Percentiles rank a stretch among this genome's conserved stretches.
phyloP scores from a whole-genome alignment of 2,113 vertebrate species.

The Lagopus leucura region DNA sequence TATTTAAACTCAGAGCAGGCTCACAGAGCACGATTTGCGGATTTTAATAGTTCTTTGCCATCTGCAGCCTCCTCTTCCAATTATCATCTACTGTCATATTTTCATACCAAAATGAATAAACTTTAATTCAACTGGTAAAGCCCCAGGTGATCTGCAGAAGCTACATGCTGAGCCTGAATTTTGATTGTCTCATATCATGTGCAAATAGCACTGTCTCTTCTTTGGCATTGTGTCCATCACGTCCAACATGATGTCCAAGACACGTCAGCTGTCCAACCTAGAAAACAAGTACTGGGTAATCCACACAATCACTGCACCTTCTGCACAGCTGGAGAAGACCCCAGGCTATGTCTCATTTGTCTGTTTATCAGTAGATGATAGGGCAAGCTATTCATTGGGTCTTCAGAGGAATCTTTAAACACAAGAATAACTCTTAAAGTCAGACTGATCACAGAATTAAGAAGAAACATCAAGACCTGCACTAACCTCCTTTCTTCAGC shows the following conservation, averaged over 20 bases:
- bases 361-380: not conserved
- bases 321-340: not conserved
- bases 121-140: not conserved
- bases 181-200: not conserved
- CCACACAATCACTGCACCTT: not conserved
- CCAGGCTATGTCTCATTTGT: not conserved
- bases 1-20: constrained; percentile 29
- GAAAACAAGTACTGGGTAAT: not conserved
- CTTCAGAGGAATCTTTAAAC: not conserved
- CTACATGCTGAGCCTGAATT: not conserved
- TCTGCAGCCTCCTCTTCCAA: not conserved
- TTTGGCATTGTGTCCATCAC: not conserved
- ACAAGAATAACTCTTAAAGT: not conserved
- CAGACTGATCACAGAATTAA: not conserved
- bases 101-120: not conserved
- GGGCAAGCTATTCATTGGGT: not conserved
- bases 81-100: not conserved
- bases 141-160: not conserved
- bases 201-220: not conserved
- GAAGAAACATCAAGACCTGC: not conserved
- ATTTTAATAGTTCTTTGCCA: not conserved
- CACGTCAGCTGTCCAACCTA: not conserved
- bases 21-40: not conserved
- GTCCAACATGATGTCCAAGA: not conserved
- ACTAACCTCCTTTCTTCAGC: not conserved